A percentile compares a stretch with the other conserved stretches of the same genome.
Conservation (phyloP, 2,113 vertebrate genomes). For the Microcebus ravelobensis region DNA sequence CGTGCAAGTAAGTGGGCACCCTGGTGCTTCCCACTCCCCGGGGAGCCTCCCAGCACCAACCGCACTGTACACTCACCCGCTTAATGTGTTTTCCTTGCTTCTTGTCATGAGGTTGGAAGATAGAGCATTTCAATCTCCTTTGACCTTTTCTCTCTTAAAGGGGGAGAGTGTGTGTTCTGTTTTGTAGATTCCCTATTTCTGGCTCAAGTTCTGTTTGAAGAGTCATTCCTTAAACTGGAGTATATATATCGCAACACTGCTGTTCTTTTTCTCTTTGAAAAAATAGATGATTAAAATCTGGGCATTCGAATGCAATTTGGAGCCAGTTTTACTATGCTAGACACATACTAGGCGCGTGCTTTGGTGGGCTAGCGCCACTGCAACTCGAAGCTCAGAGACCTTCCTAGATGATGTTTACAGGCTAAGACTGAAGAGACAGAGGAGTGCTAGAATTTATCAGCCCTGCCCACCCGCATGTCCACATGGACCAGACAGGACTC, state of each 20-base stretch:
- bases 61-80: neutral
- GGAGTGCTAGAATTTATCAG: neutral
- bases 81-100: slow-evolving; percentile 75
- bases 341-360: neutral
- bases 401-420: neutral
- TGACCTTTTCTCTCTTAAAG: neutral
- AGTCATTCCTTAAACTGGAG: neutral
- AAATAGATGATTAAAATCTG: neutral
- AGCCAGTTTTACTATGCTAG: neutral
- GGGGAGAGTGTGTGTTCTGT: neutral
- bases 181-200: neutral
- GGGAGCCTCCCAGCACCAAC: slow-evolving; percentile 56
- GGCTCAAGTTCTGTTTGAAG: neutral
- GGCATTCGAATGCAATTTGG: neutral
- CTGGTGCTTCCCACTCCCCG: slow-evolving; percentile 73
- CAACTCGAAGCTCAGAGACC: neutral
- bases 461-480: neutral
- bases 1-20: slow-evolving; percentile 87
- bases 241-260: neutral
- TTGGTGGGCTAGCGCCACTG: neutral
- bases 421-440: neutral
- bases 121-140: slow-evolving; percentile 24
- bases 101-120: slow-evolving; percentile 64
- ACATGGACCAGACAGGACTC: neutral
- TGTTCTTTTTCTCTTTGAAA: neutral